Conservation (phyloP, 2,888 invertebrate genomes). For the Strigamia transsilvanica region DNA sequence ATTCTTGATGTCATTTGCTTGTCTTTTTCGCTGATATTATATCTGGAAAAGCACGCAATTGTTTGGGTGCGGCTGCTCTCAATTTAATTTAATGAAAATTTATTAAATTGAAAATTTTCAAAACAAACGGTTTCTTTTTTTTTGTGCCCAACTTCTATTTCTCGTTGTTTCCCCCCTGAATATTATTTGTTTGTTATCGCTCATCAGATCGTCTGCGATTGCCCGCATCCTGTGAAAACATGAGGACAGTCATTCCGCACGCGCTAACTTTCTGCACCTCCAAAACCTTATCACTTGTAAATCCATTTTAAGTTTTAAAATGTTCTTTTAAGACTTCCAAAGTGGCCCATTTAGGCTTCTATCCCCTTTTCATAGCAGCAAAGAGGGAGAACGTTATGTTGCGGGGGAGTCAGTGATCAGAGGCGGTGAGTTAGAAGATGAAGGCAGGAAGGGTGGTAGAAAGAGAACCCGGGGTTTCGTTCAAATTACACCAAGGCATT, state of each 20-base stretch:
- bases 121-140: background rate
- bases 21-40: background rate
- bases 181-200: background rate
- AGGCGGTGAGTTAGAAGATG: slow-evolving; percentile 30
- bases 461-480: background rate
- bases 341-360: background rate
- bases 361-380: background rate
- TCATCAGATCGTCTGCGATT: background rate
- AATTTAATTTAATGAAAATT: slow-evolving; percentile 25
- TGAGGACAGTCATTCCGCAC: background rate
- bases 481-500: slow-evolving; percentile 7
- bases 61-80: background rate
- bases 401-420: slow-evolving; percentile 30
- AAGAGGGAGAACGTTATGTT: background rate
- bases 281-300: background rate
- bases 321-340: background rate
- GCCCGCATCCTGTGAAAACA: background rate
- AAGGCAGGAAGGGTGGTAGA: slow-evolving; percentile 2
- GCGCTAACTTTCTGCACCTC: background rate
- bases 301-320: background rate
- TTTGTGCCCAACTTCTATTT: background rate
- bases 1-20: slow-evolving; percentile 18
- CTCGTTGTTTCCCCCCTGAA: no score
- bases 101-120: background rate
- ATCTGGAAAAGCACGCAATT: background rate